Base-by-base conservation (phyloP, 2,888 invertebrate species). In the Orchestes rusci region DNA sequence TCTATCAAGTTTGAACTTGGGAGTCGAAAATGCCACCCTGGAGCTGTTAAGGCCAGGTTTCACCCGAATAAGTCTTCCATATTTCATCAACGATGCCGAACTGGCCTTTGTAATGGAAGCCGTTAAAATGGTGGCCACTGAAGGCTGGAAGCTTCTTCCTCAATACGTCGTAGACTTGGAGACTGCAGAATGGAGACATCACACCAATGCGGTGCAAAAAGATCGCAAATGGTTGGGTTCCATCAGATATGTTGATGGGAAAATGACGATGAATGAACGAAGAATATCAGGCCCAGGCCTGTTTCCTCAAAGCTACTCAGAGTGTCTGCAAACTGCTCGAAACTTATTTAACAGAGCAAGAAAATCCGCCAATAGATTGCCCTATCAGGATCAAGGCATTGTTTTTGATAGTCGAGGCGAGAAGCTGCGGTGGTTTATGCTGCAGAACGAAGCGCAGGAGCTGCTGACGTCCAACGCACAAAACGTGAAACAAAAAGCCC, bases 131-230 rank as follows among this genome's bases (percentile, higher is more conserved):
- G 86, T 91, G 0, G 89, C 91, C 1, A 82, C 86, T 3, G 83
- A 90, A 70, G 92, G 84, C 0, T 91, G 91, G 87, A 88, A 88
- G 60, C 75, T 93, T 30, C 66, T 93, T 39, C 92, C 92, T 0
- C 85, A 90, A 65, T 92, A 92, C 63, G 76, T 82, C 7, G 77
- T 90, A n/a, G 88, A 91, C 62, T 78, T 85, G 3, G 83, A 89
- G 62, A 90, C 89, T 0, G 92, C 88, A 0, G 90, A 91, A 65
- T 93, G 92, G 91, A 77, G 83, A 49, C 91, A 92, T 61, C 82
- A 83, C 59, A 79, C 84, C 0, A 85, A 88, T 63, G 76, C 82
- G 35, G 75, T 83, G 3, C 80, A 85, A 52, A 82, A 83, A 60
- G 90, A 91, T 57, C 76, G 87, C 35, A 87, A 85, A 64, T 91